These are phyloP conservation scores for Pandemis cinnamomeana DNA, from an alignment of 2,888 invertebrate genomes.

Conservation along the genomic window DNA sequence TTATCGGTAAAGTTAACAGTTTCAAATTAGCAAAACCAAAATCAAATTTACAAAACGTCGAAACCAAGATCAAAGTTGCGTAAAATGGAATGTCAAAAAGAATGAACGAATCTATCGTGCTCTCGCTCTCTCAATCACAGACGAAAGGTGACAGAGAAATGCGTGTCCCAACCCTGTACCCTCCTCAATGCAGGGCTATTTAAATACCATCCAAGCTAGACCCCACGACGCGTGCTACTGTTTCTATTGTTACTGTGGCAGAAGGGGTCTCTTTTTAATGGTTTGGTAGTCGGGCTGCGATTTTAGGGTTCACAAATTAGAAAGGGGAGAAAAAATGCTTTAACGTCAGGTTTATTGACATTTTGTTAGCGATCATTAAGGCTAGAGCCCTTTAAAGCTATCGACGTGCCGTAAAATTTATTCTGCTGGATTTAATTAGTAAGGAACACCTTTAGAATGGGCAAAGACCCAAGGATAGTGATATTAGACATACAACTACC, in stretches of 20 bases:
- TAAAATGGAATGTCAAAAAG: constrained; percentile 59
- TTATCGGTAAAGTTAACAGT: neutral
- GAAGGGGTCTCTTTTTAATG: constrained; percentile 50
- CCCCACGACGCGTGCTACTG: constrained; percentile 43
- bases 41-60: neutral
- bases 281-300: constrained; percentile 65
- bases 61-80: constrained; percentile 42
- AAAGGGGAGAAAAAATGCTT: constrained; percentile 76
- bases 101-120: constrained; percentile 54
- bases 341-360: constrained; percentile 81
- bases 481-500: no score
- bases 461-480: neutral
- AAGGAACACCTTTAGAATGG: neutral
- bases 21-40: no score
- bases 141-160: constrained; percentile 64
- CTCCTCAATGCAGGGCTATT: constrained; percentile 70
- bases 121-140: constrained; percentile 59
- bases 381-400: constrained; percentile 69
- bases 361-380: constrained; percentile 80
- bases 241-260: constrained; percentile 42
- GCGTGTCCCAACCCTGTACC: constrained; percentile 73
- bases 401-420: constrained; percentile 61
- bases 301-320: constrained; percentile 82
- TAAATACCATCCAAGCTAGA: constrained; percentile 58
- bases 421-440: neutral